Base-by-base conservation (phyloP, 2,888 invertebrate species). In the Meganola albula region DNA sequence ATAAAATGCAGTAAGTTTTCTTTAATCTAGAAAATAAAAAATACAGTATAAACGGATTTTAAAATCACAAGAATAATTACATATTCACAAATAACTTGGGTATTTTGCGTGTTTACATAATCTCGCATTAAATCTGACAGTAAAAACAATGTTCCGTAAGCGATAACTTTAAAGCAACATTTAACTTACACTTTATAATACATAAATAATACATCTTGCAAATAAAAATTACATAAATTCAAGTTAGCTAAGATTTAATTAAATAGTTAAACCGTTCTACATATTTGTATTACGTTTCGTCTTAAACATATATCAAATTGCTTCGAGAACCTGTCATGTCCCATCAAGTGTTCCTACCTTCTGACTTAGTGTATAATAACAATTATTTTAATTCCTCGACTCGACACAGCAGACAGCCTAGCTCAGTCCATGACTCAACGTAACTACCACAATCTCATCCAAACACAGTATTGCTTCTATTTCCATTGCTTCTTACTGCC, bases 11-110 rank as follows among this genome's bases (percentile, higher is more conserved):
- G 77, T 83, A 85, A 83, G 77, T 83, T 83, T 77, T 83, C 75
- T 85, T 84, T 84, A 85, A 82, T 85, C 83, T 84, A 83, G 77
- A 83, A 85, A 85, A 84, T 85, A 83, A 85, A 79, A 84, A 85
- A 84, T 80, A 83, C 77, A 80, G 78, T 83, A 84, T 74, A 83
- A 84, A 80, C 79, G 82, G 82, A 84, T 82, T 83, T 83, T 74
- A 80, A n/a, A 82, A 85, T 83, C 80, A 85, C 79, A 83, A 83
- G 83, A 80, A 78, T 83, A 84, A 85, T 85, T 85, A 85, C 85
- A 86, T 86, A 85, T 85, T 85, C 84, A 86, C 85, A 86, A 80
- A 76, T 77, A 82, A 79, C 82, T 65, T 75, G 66, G 67, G 71
- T 73, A 67, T 64, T 70, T 67, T 68, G 69, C 63, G 55, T 62